Base-by-base conservation (phyloP, 1,140 invertebrate species). In the Daktulosphaira vitifoliae region DNA sequence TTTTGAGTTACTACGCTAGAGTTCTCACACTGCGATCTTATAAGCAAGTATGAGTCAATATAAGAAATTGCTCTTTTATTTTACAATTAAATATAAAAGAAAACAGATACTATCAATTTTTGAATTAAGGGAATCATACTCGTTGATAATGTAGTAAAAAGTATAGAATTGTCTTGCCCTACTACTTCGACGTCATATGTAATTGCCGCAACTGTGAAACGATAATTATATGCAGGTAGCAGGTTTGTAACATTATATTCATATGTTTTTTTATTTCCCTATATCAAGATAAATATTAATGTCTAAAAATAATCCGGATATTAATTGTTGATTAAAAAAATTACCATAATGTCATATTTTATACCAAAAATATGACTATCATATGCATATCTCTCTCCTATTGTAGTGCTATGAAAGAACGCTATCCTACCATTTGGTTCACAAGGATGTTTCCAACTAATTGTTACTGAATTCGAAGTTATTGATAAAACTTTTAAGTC, bases 371-470 rank as follows among this genome's bases (percentile, higher is more conserved):
- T 44, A 16, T 44, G 54, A 59, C 42, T 44, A 5, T 59, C 23
- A 15, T 13, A 29, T 59, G 38, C 54, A 3, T 16, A 8, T 7
- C 54, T 26, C 26, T 59, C 54, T 8, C 54, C 54, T 1, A 46
- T 22, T 0, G 44, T 16, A 3, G 39, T 46, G n/a, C 54, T 44
- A 11, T 59, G 54, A 6, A 44, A 59, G 18, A 59, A 59, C 18
- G 54, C 54, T 2, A 59, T 46, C 26, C 44, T 26, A 0, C 54
- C 54, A 8, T 59, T 59, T 6, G 54, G 54, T 1, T 25, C n/a
- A 15, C 54, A 59, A 3, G 54, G 54, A 1, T 59, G 25, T 22
- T 59, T 59, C 54, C 54, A 59, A 20, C 39, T 46, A 1, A 59
- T 4, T 1, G 42, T 39, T 1, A 59, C 54, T 8, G 20, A 59